phyloP scores from a whole-genome alignment of 2,797 vertebrate genomes.

The Rhabdophis nuchalis region DNA sequence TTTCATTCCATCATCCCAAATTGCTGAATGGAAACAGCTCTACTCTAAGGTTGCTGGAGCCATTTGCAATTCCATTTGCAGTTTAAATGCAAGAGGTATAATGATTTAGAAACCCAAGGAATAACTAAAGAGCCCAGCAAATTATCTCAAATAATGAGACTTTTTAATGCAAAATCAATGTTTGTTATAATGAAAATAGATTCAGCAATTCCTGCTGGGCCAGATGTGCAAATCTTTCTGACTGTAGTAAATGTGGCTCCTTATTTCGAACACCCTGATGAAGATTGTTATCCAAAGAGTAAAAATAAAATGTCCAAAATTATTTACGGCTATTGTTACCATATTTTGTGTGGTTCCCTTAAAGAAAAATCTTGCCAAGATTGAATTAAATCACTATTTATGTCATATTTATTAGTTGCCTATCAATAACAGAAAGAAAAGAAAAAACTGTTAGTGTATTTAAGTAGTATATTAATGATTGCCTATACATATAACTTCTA shows the following conservation, averaged over 20 bases:
- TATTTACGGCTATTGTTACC: constrained; percentile 60
- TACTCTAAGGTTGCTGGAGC: neutral
- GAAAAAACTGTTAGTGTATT: neutral
- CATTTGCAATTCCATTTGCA: constrained; percentile 29
- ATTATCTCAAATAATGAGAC: constrained; percentile 80
- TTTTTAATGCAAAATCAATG: constrained; percentile 81
- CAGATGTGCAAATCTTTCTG: constrained; percentile 69
- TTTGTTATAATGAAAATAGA: constrained; percentile 80
- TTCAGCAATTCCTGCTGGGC: constrained; percentile 71
- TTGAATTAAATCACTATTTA: neutral
- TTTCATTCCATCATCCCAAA: neutral
- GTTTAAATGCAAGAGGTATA: constrained; percentile 62
- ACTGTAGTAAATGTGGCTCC: constrained; percentile 64
- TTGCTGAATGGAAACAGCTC: neutral
- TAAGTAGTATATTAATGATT: neutral
- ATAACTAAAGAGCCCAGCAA: constrained; percentile 73
- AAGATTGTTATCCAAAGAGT: constrained; percentile 64
- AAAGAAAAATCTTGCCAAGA: neutral
- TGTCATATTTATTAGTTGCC: neutral
- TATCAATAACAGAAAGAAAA: neutral
- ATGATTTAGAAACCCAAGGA: constrained; percentile 76
- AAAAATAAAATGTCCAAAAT: constrained; percentile 70
- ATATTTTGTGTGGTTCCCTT: neutral
- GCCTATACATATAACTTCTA: neutral
- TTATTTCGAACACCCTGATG: constrained; percentile 63